A percentile compares a stretch with the other conserved stretches of the same genome.
phyloP scores from a whole-genome alignment of 2,888 invertebrate species.

The Cataglyphis cursor region DNA sequence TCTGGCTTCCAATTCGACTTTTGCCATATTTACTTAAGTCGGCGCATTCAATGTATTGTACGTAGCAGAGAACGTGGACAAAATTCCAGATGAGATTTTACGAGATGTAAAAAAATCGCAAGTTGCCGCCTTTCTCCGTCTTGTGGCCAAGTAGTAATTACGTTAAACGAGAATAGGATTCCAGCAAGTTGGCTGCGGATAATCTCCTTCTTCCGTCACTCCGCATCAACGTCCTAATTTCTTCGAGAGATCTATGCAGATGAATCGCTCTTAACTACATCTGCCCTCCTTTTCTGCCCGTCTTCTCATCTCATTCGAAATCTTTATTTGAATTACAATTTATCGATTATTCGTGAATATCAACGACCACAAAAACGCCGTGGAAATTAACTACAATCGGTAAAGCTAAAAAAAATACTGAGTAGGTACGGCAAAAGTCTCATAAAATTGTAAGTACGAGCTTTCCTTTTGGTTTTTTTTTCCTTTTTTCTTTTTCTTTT shows the following conservation, averaged over 20 bases:
- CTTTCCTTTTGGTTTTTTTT: neutral
- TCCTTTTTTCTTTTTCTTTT: neutral
- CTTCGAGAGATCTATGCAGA: conserved; percentile 14
- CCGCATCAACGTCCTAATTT: conserved; percentile 47
- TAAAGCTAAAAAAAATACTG: neutral
- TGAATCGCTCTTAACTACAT: conserved; percentile 1
- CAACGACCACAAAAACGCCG: neutral
- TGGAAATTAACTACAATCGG: neutral
- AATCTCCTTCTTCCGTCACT: conserved; percentile 71
- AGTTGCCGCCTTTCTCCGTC: neutral
- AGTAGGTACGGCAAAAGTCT: neutral
- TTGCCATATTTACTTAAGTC: conserved; percentile 40
- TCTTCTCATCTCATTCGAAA: conserved; percentile 2
- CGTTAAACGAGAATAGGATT: conserved; percentile 73
- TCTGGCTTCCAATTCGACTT: neutral
- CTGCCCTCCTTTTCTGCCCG: neutral
- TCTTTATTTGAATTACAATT: conserved; percentile 27
- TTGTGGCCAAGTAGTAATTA: conserved; percentile 32
- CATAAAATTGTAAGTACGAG: neutral
- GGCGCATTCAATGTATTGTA: neutral
- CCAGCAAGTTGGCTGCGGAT: conserved; percentile 54
- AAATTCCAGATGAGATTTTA: conserved; percentile 43
- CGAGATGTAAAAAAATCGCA: conserved; percentile 25
- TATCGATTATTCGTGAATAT: neutral
- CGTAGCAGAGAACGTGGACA: neutral